Evolutionary conservation across 2,797 vertebrate species (phyloP).

Genomic region (Sebastes oblongus): DNA sequence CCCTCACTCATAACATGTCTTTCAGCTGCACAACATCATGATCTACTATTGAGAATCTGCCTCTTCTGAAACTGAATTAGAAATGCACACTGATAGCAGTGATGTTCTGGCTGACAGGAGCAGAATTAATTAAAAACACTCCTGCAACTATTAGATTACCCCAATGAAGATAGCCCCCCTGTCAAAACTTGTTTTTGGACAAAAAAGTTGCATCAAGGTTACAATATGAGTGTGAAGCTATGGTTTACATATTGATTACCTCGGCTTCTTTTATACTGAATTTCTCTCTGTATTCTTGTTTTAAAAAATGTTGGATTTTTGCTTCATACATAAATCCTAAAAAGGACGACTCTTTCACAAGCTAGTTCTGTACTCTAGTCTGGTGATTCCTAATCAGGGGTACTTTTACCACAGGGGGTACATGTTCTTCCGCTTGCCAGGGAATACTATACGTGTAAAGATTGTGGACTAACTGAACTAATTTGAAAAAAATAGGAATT

Average conservation of each 20-base stretch:
- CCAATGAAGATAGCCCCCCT: neutral
- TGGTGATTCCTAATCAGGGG: neutral
- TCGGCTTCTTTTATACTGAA: neutral
- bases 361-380: neutral
- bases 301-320: neutral
- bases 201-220: slow-evolving; percentile 1
- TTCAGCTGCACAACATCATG: neutral
- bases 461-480: neutral
- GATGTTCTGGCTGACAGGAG: neutral
- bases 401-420: neutral
- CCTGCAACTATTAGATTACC: slow-evolving; percentile 4
- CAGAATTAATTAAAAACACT: slow-evolving; percentile 2
- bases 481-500: neutral
- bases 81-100: neutral
- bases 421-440: neutral
- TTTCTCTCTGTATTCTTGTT: neutral
- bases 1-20: neutral
- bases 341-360: neutral
- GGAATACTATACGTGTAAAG: too few species aligned
- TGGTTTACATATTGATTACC: neutral
- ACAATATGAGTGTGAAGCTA: neutral
- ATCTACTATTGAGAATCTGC: neutral
- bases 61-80: neutral
- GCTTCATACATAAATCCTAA: neutral
- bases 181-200: neutral